Base-by-base conservation (phyloP, 2,113 vertebrate species). In the Paramormyrops kingsleyae region DNA sequence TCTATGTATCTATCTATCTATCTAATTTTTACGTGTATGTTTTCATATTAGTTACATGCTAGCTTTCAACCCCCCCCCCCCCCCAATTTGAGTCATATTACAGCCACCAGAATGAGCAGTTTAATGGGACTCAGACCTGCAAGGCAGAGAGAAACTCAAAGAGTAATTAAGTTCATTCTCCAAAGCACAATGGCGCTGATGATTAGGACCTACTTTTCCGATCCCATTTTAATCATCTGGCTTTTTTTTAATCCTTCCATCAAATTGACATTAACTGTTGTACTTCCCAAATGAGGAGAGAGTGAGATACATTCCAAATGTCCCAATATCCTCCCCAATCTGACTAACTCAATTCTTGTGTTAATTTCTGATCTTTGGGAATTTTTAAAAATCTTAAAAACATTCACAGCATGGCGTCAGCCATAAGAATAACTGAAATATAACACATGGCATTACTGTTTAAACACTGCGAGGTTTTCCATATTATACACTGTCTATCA, bases 111-210 rank as follows among this genome's bases (percentile, higher is more conserved):
- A 90, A 83, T 87, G 50, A 74, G 59, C 42, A 86, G 88, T 89
- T 91, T 90, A 90, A 91, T 89, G 88, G 89, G 91, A 91, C 85
- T 90, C 66, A 90, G 42, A 88, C 53, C 27, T 88, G 87, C 21
- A 47, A 70, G 87, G 50, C 49, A 47, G 50, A 47, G 50, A 39
- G 31, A 53, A 52, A 87, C 50, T 87, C 85, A 56, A 87, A 87
- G 85, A 53, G 50, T 87, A 87, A 87, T 87, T 87, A 87, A 87
- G 62, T 46, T 66, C 87, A 88, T 42, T 62, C 52, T 88, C 87
- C 85, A 87, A 87, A 52, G 56, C 87, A 88, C 85, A 87, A 87
- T 56, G 85, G 47, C 31, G 3, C 50, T 35, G 85, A 53, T 66
- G 52, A 59, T 66, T 56, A 24, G 52, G 15, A 62, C 39, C 56